These are phyloP conservation scores for Macrosiphum euphorbiae DNA, from an alignment of 2,888 invertebrate species.

Conservation along the genomic window DNA sequence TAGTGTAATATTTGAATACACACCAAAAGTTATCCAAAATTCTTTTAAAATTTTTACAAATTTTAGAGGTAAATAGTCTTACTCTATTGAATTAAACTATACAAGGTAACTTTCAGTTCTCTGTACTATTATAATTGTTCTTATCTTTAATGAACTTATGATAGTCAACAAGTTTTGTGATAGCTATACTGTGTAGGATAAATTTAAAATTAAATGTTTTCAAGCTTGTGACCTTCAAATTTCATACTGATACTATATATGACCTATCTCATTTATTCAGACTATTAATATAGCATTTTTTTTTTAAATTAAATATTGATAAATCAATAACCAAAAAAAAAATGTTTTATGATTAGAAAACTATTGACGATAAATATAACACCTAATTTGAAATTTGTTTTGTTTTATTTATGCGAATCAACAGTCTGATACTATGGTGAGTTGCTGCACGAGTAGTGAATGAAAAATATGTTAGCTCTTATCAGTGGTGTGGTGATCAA, in stretches of 20 bases:
- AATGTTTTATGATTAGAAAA: not conserved
- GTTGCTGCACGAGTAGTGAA: slow-evolving; percentile 51
- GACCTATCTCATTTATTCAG: not conserved
- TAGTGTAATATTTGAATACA: too few species aligned
- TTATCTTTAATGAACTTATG: not conserved
- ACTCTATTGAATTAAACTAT: not conserved
- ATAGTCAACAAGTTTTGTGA: not conserved
- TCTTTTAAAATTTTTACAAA: not conserved
- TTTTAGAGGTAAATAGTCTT: not conserved
- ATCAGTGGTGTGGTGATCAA: too few species aligned
- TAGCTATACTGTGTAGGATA: not conserved
- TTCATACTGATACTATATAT: not conserved
- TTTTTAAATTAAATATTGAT: not conserved
- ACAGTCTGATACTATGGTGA: slow-evolving; percentile 63
- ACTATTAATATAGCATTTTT: not conserved
- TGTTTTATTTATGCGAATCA: slow-evolving; percentile 54
- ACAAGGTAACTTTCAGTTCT: not conserved
- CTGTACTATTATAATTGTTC: not conserved
- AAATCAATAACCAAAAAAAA: not conserved
- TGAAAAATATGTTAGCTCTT: not conserved
- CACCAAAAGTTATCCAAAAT: too few species aligned
- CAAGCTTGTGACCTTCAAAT: not conserved
- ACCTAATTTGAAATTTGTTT: slow-evolving; percentile 44
- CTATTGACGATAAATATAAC: not conserved
- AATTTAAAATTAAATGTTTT: not conserved